Conservation (phyloP, 2,888 invertebrate species). For the Cepaea hortensis region DNA sequence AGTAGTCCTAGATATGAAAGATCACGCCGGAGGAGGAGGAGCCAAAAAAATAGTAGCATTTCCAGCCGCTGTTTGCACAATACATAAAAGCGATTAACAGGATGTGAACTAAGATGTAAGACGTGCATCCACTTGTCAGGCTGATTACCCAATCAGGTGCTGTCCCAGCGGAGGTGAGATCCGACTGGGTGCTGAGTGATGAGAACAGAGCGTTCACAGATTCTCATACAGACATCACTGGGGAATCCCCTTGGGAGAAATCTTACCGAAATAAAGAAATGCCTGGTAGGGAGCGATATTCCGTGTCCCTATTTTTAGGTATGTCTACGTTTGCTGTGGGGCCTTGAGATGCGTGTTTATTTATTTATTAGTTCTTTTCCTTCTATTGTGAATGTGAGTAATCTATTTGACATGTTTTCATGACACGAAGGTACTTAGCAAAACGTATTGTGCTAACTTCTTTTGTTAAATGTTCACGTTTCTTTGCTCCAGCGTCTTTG, state of each 20-base stretch:
- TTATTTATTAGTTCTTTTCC: background rate
- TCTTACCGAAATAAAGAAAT: conserved; percentile 21
- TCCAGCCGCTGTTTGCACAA: conserved; percentile 9
- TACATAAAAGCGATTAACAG: conserved; percentile 31
- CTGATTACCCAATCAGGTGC: conserved; percentile 42
- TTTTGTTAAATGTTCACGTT: too few species aligned
- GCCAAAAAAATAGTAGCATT: background rate
- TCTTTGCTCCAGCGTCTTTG: too few species aligned
- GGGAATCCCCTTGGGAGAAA: conserved; percentile 16
- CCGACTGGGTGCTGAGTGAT: conserved; percentile 30
- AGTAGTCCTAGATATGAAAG: too few species aligned
- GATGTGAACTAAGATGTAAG: conserved; percentile 12
- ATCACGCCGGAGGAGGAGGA: background rate
- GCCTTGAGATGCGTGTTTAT: background rate
- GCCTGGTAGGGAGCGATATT: background rate
- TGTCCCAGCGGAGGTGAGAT: conserved; percentile 32
- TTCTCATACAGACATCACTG: background rate
- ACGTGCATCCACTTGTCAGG: conserved; percentile 28
- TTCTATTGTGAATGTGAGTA: background rate
- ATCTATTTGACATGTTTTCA: background rate
- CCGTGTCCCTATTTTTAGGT: background rate
- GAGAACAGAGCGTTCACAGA: conserved; percentile 38
- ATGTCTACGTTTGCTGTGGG: background rate
- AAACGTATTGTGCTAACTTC: too few species aligned
- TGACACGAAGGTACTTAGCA: too few species aligned